Evolutionary conservation across 2,888 invertebrate species (phyloP).

Genomic region (Drosophila meridionalis): DNA sequence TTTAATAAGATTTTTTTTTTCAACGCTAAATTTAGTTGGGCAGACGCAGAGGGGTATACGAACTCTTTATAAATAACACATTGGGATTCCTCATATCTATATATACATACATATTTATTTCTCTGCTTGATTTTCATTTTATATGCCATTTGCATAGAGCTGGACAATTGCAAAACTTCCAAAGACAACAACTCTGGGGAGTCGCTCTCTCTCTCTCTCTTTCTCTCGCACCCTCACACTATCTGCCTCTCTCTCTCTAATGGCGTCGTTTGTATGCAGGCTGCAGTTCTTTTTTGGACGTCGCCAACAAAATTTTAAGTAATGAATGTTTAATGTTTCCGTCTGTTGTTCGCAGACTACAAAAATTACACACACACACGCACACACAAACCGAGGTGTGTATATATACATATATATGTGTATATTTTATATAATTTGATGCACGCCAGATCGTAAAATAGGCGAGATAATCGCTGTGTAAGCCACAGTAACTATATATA

Average conservation of each 20-base stretch:
- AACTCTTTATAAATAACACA: conserved; percentile 57
- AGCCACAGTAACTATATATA: conserved; percentile 14
- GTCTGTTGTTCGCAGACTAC: conserved; percentile 49
- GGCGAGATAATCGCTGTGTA: conserved; percentile 32
- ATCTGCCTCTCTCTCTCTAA: conserved; percentile 35
- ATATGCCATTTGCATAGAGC: conserved; percentile 22
- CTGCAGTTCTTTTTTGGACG: conserved; percentile 48
- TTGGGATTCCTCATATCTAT: conserved; percentile 40
- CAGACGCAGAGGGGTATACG: not conserved
- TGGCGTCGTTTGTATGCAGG: conserved; percentile 71
- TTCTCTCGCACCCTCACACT: too few relatives aligned
- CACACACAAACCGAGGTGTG: not conserved
- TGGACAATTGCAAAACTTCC: conserved; percentile 55
- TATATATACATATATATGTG: not conserved
- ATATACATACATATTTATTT: not conserved
- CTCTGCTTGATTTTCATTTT: not conserved
- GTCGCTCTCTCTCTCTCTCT: not conserved
- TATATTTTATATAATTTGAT: conserved; percentile 60
- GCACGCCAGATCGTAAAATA: conserved; percentile 54
- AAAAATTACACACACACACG: conserved; percentile 16
- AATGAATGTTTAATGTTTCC: conserved; percentile 80
- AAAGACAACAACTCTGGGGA: conserved; percentile 1
- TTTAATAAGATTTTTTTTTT: conserved; percentile 63
- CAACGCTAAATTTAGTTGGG: conserved; percentile 68
- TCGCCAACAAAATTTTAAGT: conserved; percentile 71